Evolutionary conservation across 2,888 invertebrate genomes (phyloP).

Genomic region (Acanthopleura granulata): DNA sequence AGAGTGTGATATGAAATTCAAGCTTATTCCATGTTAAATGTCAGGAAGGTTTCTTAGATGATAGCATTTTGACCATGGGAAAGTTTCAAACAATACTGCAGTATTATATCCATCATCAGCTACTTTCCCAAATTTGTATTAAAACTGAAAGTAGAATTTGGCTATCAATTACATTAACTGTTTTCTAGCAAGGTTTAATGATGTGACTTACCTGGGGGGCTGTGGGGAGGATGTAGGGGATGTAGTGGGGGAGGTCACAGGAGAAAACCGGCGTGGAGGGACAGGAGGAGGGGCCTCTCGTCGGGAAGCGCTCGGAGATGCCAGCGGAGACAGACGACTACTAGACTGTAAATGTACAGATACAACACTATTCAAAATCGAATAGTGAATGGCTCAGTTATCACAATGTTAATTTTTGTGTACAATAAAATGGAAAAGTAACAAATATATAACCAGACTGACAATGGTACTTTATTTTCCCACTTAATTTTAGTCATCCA

Average conservation of each 20-base stretch:
- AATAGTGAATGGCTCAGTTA: neutral
- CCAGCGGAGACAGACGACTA: constrained; percentile 72
- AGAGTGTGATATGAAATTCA: too few relatives aligned
- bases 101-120: too few relatives aligned
- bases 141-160: neutral
- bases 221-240: constrained; percentile 65
- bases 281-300: constrained; percentile 75
- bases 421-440: too few relatives aligned
- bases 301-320: constrained; percentile 72
- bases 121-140: neutral
- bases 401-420: too few relatives aligned
- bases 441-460: too few relatives aligned
- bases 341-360: neutral
- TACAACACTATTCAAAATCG: neutral
- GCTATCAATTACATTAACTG: neutral
- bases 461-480: too few relatives aligned
- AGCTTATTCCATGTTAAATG: too few relatives aligned
- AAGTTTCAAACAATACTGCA: too few relatives aligned
- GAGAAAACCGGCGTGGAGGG: constrained; percentile 74
- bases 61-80: too few relatives aligned
- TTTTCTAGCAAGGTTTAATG: too few relatives aligned
- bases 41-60: too few relatives aligned
- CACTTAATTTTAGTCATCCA: too few relatives aligned
- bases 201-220: constrained; percentile 49
- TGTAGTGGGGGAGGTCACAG: constrained; percentile 65